Base-by-base conservation (phyloP, 2,113 vertebrate genomes). In the Proterorhinus semilunaris region DNA sequence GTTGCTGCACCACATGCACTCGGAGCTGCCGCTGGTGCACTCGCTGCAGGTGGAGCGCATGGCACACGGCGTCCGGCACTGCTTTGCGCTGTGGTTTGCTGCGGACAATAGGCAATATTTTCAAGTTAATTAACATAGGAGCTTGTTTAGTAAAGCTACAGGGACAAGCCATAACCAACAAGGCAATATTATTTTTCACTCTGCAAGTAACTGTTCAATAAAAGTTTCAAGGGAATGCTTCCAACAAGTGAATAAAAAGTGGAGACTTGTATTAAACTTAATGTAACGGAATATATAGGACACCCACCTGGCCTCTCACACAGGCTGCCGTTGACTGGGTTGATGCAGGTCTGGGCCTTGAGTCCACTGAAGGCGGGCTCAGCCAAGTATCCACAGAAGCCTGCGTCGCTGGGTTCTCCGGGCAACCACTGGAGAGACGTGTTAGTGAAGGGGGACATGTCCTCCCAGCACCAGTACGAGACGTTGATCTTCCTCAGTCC, bases 1-100 rank as follows among this genome's bases (percentile, higher is more conserved):
- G 94, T 98, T 99, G 91, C 96, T 99, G 92, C 98, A 98, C 98
- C 97, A 99, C 98, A 99, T 99, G 82, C 98, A 99, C 89, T 99
- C 98, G 0, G 96, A 96, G 92, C 95, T 98, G 91, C 95, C 93
- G 49, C 95, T 96, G 13, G 97, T 98, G 79, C 98, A 99, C 54
- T 99, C 98, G 0, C 91, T 92, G 68, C 97, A 99, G 0, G 91
- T 82, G 0, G 80, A 77, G 5, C 97, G 89, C 88, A 96, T 86
- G 76, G 96, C 96, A 2, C 98, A 99, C 0, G 96, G 95, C 0
- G 93, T 95, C 48, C 96, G 94, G 87, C 97, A 99, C 89, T 96
- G 96, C 92, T 98, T 99, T 81, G 95, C 95, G 0, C 96, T 99
- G 91, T 98, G 96, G 89, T 99, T 99, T 0, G 98, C 98, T 99